These are phyloP conservation scores for Chelmon rostratus DNA, from an alignment of 2,797 vertebrate genomes.

Conservation along the genomic window DNA sequence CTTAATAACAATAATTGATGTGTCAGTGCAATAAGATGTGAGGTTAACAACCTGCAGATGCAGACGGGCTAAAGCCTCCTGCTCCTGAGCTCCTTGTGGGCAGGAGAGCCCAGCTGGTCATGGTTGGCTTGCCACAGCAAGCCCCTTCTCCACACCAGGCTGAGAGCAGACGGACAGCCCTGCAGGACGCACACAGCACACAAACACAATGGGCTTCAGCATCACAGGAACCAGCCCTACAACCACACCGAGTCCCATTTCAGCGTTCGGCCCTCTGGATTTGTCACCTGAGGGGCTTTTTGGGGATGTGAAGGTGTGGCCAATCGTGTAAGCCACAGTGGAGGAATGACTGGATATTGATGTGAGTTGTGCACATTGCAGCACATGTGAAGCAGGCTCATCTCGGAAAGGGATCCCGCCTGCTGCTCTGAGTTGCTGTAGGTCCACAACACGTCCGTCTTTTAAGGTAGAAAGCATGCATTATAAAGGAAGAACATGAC, in stretches of 20 bases:
- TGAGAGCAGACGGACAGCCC: constrained; percentile 72
- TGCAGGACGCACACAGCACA: constrained; percentile 57
- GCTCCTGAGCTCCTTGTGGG: constrained; percentile 61
- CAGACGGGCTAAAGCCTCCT: constrained; percentile 63
- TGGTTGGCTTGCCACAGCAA: constrained; percentile 66
- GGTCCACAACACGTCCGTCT: constrained; percentile 50
- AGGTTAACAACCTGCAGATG: constrained; percentile 81
- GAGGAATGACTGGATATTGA: constrained; percentile 68
- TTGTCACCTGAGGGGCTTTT: constrained; percentile 49
- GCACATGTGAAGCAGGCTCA: constrained; percentile 47
- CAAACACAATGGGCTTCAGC: constrained; percentile 39
- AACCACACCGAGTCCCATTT: constrained; percentile 39
- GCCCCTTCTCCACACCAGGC: constrained; percentile 67
- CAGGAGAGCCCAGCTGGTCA: constrained; percentile 76
- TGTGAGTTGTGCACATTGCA: constrained; percentile 56
- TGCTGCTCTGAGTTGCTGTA: constrained; percentile 30
- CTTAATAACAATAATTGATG: constrained; percentile 87
- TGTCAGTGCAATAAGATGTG: constrained; percentile 82
- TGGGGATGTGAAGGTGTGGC: constrained; percentile 39
- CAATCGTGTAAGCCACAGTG: constrained; percentile 48
- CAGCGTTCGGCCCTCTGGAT: constrained; percentile 34
- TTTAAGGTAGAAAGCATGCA: constrained; percentile 60
- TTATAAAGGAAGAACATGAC: constrained; percentile 73
- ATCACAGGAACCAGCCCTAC: constrained; percentile 13
- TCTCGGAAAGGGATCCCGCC: constrained; percentile 25